A percentile compares a stretch with the other conserved stretches of the same genome.
These are phyloP conservation scores for Drosophila kambysellisi DNA, from an alignment of 2,888 invertebrate species.

Conservation along the genomic window DNA sequence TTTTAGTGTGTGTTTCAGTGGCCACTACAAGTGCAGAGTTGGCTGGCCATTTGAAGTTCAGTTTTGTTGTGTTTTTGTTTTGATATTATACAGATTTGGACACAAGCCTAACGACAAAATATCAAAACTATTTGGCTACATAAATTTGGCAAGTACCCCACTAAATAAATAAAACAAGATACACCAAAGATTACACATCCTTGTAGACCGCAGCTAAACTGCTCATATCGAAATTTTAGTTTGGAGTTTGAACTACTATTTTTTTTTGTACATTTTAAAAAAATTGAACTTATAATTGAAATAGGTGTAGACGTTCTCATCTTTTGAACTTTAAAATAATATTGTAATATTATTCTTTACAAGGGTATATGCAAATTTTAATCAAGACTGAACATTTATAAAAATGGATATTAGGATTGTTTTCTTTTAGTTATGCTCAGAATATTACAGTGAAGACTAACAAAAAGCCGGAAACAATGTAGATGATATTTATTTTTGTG, in stretches of 20 bases:
- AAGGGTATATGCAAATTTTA: not conserved
- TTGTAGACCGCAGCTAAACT: not conserved
- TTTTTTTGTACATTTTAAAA: no score
- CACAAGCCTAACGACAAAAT: slow-evolving; percentile 39
- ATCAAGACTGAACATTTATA: not conserved
- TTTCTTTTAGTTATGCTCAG: not conserved
- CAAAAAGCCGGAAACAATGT: not conserved
- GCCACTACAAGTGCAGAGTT: slow-evolving; percentile 19
- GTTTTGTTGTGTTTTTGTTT: not conserved
- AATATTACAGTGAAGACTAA: not conserved
- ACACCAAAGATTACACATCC: not conserved
- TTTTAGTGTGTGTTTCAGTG: slow-evolving; percentile 51
- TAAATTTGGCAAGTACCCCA: not conserved
- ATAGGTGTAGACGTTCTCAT: no score
- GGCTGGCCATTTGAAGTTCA: not conserved
- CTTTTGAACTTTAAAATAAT: no score
- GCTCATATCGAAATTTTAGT: not conserved
- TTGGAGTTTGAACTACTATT: not conserved
- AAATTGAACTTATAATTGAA: no score
- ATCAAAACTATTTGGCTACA: not conserved
- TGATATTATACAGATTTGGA: not conserved
- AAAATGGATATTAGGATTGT: not conserved
- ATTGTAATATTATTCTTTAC: no score
- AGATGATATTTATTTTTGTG: not conserved
- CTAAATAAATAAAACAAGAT: not conserved